Conservation (phyloP, 2,888 invertebrate species). For the Microchrysa polita region DNA sequence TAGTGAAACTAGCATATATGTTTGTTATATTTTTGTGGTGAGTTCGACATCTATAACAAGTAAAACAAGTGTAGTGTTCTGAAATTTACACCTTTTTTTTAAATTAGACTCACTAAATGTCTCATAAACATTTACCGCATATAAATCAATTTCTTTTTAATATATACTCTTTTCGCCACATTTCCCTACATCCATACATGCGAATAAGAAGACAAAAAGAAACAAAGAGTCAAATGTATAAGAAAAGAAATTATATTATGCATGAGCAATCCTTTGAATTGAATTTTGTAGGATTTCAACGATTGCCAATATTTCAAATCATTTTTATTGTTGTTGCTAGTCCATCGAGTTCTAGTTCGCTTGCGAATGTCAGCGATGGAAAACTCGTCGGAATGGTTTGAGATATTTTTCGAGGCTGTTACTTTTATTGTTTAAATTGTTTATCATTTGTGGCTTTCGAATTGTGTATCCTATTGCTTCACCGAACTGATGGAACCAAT, state of each 20-base stretch:
- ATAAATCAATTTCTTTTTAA: no score
- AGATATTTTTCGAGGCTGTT: conserved; percentile 20
- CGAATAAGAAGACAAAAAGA: background rate
- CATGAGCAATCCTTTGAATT: conserved; percentile 49
- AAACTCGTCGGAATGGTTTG: conserved; percentile 12
- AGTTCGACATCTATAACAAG: no score
- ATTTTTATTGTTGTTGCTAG: conserved; percentile 12
- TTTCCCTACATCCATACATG: background rate
- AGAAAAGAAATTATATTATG: conserved; percentile 48
- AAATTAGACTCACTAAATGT: no score
- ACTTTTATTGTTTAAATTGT: conserved; percentile 35
- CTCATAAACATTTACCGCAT: no score
- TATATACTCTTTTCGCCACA: background rate
- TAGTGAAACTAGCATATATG: no score
- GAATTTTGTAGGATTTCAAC: conserved; percentile 46
- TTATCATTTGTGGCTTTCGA: conserved; percentile 42
- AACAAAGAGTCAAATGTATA: background rate
- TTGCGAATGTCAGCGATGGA: background rate
- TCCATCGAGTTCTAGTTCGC: background rate
- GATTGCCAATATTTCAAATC: conserved; percentile 39
- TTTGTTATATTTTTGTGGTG: no score
- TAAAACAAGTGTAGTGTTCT: no score
- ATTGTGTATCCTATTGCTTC: conserved; percentile 29
- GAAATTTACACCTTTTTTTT: no score
- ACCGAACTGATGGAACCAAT: conserved; percentile 28